Percentiles rank a stretch among this genome's conserved stretches.
These are phyloP conservation scores for Rhabdophis nuchalis DNA, from an alignment of 2,797 vertebrate genomes.

Conservation along the genomic window DNA sequence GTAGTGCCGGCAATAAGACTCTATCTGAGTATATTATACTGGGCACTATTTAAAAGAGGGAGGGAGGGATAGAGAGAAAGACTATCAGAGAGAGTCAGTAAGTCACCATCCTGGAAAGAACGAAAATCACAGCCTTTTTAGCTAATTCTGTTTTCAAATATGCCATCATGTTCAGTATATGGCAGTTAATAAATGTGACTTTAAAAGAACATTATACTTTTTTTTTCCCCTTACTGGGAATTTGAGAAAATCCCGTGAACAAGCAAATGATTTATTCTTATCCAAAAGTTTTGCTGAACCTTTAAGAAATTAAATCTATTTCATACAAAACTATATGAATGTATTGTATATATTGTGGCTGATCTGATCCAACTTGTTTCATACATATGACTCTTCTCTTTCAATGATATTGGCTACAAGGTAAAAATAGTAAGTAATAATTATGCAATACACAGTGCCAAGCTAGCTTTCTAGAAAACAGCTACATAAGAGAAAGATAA, in stretches of 20 bases:
- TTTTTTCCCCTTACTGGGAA: not conserved
- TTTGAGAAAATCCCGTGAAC: not conserved
- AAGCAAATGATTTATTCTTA: not conserved
- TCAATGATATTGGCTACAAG: conserved; percentile 14
- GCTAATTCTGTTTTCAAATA: not conserved
- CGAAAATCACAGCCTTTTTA: not conserved
- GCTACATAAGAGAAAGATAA: not conserved
- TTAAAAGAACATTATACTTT: not conserved
- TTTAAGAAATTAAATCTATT: not conserved
- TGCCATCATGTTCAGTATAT: not conserved
- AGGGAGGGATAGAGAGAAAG: not conserved
- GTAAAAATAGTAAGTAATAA: conserved; percentile 23
- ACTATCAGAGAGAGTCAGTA: too few species aligned
- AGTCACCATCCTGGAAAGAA: not conserved
- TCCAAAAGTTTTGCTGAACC: not conserved
- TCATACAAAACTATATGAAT: not conserved
- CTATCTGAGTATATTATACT: not conserved
- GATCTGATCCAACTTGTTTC: not conserved
- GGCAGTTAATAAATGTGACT: not conserved
- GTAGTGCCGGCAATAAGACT: not conserved
- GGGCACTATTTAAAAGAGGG: not conserved
- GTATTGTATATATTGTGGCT: not conserved
- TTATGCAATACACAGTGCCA: conserved; percentile 34
- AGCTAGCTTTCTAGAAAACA: conserved; percentile 35
- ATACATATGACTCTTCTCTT: not conserved